phyloP scores from a whole-genome alignment of 2,888 invertebrate genomes.

The Conistra vaccinii region DNA sequence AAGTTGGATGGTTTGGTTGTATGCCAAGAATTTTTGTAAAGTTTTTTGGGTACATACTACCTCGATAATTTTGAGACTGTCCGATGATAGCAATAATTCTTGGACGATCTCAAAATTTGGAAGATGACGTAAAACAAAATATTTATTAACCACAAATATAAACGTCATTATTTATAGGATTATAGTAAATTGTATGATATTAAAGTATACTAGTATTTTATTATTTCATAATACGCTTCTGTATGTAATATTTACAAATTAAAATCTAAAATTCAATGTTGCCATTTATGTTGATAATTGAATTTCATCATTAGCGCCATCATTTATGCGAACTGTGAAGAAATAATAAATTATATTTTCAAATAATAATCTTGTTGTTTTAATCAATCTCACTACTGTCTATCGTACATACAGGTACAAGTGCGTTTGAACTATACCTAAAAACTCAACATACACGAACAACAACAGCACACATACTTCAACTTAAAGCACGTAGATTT shows the following conservation, averaged over 20 bases:
- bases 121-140: conserved; percentile 69
- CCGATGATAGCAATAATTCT: conserved; percentile 81
- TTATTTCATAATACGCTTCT: conserved; percentile 67
- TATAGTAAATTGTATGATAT: conserved; percentile 61
- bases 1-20: conserved; percentile 34
- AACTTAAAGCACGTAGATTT: background rate
- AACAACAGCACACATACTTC: background rate
- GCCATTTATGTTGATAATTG: conserved; percentile 54
- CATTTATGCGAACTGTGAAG: conserved; percentile 51
- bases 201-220: conserved; percentile 60
- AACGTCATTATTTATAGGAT: conserved; percentile 59
- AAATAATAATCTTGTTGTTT: conserved; percentile 30
- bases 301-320: conserved; percentile 44
- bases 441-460: background rate
- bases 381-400: background rate
- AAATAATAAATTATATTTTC: conserved; percentile 63
- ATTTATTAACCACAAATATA: conserved; percentile 69
- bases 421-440: background rate
- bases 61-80: conserved; percentile 84
- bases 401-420: background rate
- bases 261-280: conserved; percentile 59
- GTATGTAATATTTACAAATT: conserved; percentile 80
- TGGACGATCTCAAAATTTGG: conserved; percentile 87
- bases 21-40: conserved; percentile 28
- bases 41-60: conserved; percentile 27